These are phyloP conservation scores for Aradophagus sp. DNA, from an alignment of 1,140 invertebrate species.

Conservation along the genomic window DNA sequence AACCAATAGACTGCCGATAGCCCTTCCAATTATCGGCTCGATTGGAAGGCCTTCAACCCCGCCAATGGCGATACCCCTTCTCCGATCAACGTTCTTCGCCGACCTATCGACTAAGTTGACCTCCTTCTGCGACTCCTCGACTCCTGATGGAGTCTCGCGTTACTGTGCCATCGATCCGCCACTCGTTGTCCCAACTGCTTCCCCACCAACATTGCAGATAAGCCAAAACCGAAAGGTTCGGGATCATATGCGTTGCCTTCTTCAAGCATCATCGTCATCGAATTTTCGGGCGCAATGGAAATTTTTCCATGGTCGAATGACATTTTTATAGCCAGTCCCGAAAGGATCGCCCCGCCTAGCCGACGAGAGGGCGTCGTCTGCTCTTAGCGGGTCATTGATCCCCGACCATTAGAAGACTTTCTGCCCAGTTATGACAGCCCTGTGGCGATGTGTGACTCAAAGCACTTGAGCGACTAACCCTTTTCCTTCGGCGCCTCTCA, in stretches of 20 bases:
- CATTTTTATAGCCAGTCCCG: too few relatives aligned
- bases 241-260: too few relatives aligned
- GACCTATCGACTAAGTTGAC: neutral
- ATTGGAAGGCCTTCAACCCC: conserved; percentile 62
- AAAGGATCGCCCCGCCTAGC: too few relatives aligned
- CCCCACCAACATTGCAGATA: too few relatives aligned
- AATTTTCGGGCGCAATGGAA: too few relatives aligned
- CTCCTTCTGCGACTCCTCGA: conserved; percentile 13
- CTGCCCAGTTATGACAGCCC: conserved; percentile 65
- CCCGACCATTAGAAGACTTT: conserved; percentile 64
- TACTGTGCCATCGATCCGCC: conserved; percentile 70
- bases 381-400: conserved; percentile 34
- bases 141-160: conserved; percentile 60
- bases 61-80: too few relatives aligned
- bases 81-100: conserved; percentile 3
- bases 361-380: neutral
- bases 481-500: conserved; percentile 61
- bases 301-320: too few relatives aligned
- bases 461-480: conserved; percentile 74
- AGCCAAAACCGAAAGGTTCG: neutral
- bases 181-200: conserved; percentile 41
- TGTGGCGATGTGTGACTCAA: conserved; percentile 72
- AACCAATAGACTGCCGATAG: conserved; percentile 75
- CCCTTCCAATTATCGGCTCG: conserved; percentile 70
- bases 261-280: too few relatives aligned